Base-by-base conservation (phyloP, 2,797 vertebrate species). In the Gymnothorax javanicus region DNA sequence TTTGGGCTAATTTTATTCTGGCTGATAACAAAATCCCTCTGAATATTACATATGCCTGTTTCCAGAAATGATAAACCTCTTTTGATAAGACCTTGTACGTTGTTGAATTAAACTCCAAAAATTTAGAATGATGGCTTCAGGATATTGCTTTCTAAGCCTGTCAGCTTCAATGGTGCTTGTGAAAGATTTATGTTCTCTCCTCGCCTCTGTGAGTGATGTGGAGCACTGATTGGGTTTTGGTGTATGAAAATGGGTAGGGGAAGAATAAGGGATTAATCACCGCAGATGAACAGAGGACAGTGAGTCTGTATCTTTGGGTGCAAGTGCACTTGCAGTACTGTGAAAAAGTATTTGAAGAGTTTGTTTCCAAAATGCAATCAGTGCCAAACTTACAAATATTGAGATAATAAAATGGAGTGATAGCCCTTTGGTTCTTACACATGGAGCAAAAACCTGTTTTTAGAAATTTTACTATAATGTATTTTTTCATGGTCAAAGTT, bases 1-100 rank as follows among this genome's bases (percentile, higher is more conserved):
- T 71, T 86, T 88, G 75, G 33, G 79, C 17, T 25, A 83, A 87
- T 85, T 87, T 89, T 79, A 87, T 23, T 83, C 71, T 62, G 71
- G 85, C 84, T 57, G 89, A 73, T 86, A 84, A 73, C 86, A 67
- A 56, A 83, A 82, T 33, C 71, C 12, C 85, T 62, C 62, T n/a
- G 56, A 56, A 82, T 73, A 4, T 59, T 56, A 52, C 23, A 67
- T 86, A 69, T 82, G 84, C 60, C 67, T 85, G 62, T 82, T 81
- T 84, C 71, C 82, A 58, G 62, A 43, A 84, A 64, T 25, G 69
- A 57, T 84, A 52, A 23, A 50, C 3, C 25, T 59, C 82, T 17
- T 71, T 87, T 82, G 71, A 87, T 88, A 73, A 43, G 67, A 86
- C 50, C 43, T 67, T 79, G 59, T 79, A 79, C 59, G 56, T 83